Percentiles rank a stretch among this genome's conserved stretches.
Evolutionary conservation across 2,888 invertebrate genomes (phyloP).

Genomic region (Acleris cristana): DNA sequence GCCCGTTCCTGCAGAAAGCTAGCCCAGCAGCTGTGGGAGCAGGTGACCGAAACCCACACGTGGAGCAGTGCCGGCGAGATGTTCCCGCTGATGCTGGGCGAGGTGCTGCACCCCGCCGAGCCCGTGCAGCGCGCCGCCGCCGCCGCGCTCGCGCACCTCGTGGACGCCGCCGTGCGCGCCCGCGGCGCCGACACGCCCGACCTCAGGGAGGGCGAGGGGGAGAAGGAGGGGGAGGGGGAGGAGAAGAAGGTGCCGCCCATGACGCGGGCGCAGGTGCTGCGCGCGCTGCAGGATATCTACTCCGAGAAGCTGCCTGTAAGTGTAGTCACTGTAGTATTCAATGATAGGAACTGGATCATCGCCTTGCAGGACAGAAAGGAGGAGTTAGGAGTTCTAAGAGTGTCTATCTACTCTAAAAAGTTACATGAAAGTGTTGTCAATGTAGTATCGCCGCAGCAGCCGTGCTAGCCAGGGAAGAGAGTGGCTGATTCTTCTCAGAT

Average conservation of each 20-base stretch:
- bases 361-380: too few species aligned
- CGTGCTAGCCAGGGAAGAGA: too few species aligned
- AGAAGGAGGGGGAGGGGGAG: too few species aligned
- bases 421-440: too few species aligned
- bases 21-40: constrained; percentile 65
- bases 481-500: too few species aligned
- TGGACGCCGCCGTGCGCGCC: constrained; percentile 60
- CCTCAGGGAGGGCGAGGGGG: too few species aligned
- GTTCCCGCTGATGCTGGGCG: constrained; percentile 84
- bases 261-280: constrained; percentile 72
- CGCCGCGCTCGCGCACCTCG: constrained; percentile 88
- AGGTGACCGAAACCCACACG: constrained; percentile 58
- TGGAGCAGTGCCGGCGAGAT: constrained; percentile 67
- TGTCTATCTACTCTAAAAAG: too few species aligned
- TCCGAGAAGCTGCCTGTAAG: constrained; percentile 88
- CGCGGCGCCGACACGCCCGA: constrained; percentile 39
- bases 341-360: too few species aligned
- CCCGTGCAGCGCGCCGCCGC: constrained; percentile 93
- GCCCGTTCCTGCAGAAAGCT: constrained; percentile 62
- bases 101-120: constrained; percentile 91
- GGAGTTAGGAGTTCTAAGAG: too few species aligned
- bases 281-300: constrained; percentile 88
- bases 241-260: background rate
- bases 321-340: background rate
- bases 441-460: too few species aligned